These are phyloP conservation scores for Spongilla lacustris DNA, from an alignment of 37 sponge, comb jelly and placozoan genomes.

Conservation along the genomic window DNA sequence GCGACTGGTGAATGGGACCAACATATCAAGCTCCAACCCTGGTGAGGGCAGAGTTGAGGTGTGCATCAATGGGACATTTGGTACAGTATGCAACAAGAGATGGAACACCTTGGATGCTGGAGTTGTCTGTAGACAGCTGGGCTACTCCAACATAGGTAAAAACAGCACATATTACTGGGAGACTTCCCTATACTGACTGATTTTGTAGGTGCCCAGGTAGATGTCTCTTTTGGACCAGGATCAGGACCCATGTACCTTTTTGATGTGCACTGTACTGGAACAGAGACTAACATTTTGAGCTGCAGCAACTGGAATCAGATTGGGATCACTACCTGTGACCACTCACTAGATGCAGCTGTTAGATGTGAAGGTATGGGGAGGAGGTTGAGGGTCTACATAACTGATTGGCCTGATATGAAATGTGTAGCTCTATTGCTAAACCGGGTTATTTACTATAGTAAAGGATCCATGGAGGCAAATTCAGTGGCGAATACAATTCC, in stretches of 20 bases:
- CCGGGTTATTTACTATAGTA: too few species aligned
- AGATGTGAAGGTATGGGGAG: slow-evolving; percentile 23
- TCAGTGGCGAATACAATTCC: too few species aligned
- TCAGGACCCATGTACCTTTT: background rate
- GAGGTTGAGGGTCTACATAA: too few species aligned
- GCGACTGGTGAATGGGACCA: slow-evolving; percentile 22
- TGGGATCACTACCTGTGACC: slow-evolving; percentile 27
- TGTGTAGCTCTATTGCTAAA: too few species aligned
- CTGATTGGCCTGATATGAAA: too few species aligned
- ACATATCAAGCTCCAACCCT: background rate
- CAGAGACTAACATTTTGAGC: slow-evolving; percentile 15
- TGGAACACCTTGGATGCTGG: background rate
- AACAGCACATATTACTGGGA: background rate
- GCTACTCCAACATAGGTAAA: background rate
- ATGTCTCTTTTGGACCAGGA: background rate
- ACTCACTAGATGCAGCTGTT: slow-evolving; percentile 47
- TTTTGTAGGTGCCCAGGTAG: background rate
- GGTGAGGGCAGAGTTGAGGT: slow-evolving; percentile 16
- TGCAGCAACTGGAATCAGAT: slow-evolving; percentile 8
- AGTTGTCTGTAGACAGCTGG: background rate
- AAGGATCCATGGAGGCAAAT: too few species aligned
- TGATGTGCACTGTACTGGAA: slow-evolving; percentile 26
- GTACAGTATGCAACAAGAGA: background rate
- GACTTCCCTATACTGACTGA: background rate
- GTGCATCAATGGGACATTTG: slow-evolving; percentile 4